A percentile compares a stretch with the other conserved stretches of the same genome.
These are phyloP conservation scores for Arizona elegans DNA, from an alignment of 2,113 vertebrate species.

Conservation along the genomic window DNA sequence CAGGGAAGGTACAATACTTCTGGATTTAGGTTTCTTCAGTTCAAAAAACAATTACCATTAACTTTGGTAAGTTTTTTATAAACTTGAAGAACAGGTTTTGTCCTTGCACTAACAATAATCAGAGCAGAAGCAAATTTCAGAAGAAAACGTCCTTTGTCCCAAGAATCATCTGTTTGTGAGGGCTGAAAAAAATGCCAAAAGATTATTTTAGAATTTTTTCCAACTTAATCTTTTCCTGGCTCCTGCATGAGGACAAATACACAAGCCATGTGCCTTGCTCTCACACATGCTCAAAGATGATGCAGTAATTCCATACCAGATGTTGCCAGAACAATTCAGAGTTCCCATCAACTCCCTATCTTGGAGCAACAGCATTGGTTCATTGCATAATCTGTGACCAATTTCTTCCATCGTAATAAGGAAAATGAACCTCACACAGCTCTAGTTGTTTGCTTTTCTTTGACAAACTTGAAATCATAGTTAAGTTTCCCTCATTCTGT, in stretches of 20 bases:
- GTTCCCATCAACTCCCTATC: not conserved
- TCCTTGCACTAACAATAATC: not conserved
- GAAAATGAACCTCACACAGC: not conserved
- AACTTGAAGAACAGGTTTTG: not conserved
- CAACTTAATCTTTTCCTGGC: not conserved
- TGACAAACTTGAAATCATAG: constrained; percentile 9
- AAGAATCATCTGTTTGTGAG: not conserved
- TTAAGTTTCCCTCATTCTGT: not conserved
- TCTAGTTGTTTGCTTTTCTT: constrained; percentile 5
- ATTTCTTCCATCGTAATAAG: not conserved
- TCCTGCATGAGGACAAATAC: not conserved
- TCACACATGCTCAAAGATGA: not conserved
- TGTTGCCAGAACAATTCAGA: fast-evolving
- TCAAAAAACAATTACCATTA: not conserved
- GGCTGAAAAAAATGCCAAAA: not conserved
- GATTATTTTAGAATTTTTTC: not conserved
- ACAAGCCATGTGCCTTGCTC: fast-evolving
- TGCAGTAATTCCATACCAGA: not conserved
- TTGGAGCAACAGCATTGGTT: not conserved
- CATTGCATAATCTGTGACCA: not conserved
- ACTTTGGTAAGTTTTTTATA: not conserved
- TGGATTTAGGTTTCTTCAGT: not conserved
- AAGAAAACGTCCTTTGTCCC: not conserved
- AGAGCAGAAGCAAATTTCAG: not conserved
- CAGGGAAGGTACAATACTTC: not conserved